Percentiles rank a stretch among this genome's conserved stretches.
phyloP scores from a whole-genome alignment of 2,113 vertebrate genomes.

The Centropus unirufus region DNA sequence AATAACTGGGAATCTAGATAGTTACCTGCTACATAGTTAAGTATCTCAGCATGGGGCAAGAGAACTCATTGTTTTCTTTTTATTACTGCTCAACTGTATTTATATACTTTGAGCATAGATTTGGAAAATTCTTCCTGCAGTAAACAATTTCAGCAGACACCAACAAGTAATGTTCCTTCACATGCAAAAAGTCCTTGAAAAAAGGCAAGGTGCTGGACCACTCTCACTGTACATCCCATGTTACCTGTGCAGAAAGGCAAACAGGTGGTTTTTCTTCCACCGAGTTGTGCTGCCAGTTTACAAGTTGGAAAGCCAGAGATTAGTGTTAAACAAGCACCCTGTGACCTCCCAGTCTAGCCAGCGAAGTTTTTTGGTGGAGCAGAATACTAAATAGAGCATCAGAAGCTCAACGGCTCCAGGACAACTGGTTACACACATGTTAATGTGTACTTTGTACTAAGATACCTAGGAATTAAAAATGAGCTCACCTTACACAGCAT shows the following conservation, averaged over 20 bases:
- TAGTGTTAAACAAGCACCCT: not conserved
- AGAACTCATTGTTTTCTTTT: not conserved
- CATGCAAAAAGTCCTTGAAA: not conserved
- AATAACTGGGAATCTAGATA: accelerated
- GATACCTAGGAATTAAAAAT: accelerated
- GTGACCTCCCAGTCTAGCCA: not conserved
- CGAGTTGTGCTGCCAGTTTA: not conserved
- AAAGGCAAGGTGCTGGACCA: not conserved
- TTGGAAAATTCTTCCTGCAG: not conserved
- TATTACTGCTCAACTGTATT: not conserved
- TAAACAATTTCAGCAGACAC: not conserved
- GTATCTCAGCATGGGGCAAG: not conserved
- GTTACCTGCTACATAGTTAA: not conserved
- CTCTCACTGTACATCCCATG: not conserved
- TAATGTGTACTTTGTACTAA: not conserved
- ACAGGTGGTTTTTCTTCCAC: not conserved
- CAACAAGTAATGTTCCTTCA: not conserved
- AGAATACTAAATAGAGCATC: not conserved
- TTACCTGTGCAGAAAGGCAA: not conserved
- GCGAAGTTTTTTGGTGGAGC: not conserved
- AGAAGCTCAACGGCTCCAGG: not conserved
- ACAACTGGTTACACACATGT: not conserved
- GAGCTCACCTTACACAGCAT: constrained; percentile 93
- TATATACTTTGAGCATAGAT: not conserved
- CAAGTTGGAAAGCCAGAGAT: not conserved